A percentile compares a stretch with the other conserved stretches of the same genome.
Conservation (phyloP, 2,797 vertebrate species). For the Sebastes kiyomatsui region DNA sequence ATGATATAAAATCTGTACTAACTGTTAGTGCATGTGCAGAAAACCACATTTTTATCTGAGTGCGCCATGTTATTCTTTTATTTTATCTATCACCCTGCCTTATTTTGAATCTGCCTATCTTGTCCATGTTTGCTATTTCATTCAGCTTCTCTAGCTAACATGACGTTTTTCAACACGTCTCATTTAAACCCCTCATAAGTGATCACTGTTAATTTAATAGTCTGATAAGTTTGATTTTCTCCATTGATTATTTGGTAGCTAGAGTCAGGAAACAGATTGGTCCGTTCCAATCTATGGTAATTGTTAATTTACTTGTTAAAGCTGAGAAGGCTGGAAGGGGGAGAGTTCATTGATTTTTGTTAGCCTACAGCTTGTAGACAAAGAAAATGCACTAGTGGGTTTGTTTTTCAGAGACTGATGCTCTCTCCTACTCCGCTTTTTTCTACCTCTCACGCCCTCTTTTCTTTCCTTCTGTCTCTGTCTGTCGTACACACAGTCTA, state of each 20-base stretch:
- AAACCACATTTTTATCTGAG: background rate
- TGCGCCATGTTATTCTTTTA: background rate
- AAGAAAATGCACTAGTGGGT: background rate
- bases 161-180: background rate
- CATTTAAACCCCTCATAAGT: background rate
- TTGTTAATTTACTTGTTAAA: slow-evolving; percentile 5
- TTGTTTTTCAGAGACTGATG: background rate
- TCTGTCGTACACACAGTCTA: slow-evolving; percentile 7
- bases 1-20: background rate
- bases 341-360: slow-evolving; percentile 33
- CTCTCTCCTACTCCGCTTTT: background rate
- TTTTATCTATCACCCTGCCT: background rate
- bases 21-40: background rate
- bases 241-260: slow-evolving; percentile 18
- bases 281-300: slow-evolving; percentile 9
- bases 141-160: background rate
- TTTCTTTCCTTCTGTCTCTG: background rate
- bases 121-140: background rate
- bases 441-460: background rate
- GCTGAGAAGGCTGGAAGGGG: background rate
- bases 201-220: slow-evolving; percentile 2
- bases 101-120: background rate
- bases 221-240: background rate
- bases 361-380: background rate
- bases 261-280: background rate